A percentile compares a stretch with the other conserved stretches of the same genome.
phyloP scores from a whole-genome alignment of 2,888 invertebrate species.

The Campoletis raptor region DNA sequence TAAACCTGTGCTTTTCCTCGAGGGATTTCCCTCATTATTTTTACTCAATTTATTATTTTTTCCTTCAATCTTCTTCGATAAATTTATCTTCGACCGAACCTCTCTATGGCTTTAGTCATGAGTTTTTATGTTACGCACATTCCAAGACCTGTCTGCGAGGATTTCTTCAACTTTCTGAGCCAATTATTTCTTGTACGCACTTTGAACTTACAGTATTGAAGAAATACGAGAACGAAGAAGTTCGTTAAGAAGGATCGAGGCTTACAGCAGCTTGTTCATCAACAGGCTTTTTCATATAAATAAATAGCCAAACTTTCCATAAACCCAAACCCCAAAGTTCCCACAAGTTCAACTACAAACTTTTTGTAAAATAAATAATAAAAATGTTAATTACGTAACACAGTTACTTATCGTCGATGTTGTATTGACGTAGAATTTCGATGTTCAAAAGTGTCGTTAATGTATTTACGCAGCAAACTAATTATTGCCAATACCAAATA shows the following conservation, averaged over 20 bases:
- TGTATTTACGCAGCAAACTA: neutral
- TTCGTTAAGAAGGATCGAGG: neutral
- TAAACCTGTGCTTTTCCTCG: neutral
- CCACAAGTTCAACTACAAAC: neutral
- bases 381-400: neutral
- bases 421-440: neutral
- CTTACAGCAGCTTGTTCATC: neutral
- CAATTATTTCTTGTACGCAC: constrained; percentile 48
- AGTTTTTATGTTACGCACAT: constrained; percentile 1
- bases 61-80: neutral
- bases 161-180: constrained; percentile 1
- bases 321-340: neutral
- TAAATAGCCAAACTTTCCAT: neutral
- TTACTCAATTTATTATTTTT: constrained; percentile 2
- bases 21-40: neutral
- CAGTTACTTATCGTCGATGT: neutral
- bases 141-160: neutral
- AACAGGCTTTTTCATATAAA: neutral
- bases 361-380: neutral
- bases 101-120: neutral
- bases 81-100: neutral
- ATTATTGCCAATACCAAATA: neutral
- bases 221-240: neutral
- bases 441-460: neutral
- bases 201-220: neutral